Percentiles rank a stretch among this genome's conserved stretches.
Evolutionary conservation across 2,113 vertebrate species (phyloP).

Genomic region (Dromaius novaehollandiae): DNA sequence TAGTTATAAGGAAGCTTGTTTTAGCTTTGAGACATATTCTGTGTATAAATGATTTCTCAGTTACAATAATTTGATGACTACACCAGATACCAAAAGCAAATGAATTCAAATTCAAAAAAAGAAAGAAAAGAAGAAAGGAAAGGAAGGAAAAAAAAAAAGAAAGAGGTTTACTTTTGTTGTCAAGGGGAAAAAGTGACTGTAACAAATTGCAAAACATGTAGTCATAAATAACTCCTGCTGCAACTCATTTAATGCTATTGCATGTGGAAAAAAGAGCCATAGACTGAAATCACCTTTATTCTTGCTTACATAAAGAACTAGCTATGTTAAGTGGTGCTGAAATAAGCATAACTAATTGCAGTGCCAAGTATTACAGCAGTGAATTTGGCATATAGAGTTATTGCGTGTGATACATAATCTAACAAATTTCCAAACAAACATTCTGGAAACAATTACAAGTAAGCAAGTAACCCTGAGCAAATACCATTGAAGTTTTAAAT

Average conservation of each 20-base stretch:
- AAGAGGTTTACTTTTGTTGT: not conserved
- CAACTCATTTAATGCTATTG: constrained; percentile 4
- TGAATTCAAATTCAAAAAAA: not conserved
- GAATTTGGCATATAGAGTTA: constrained; percentile 74
- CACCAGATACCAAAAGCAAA: not conserved
- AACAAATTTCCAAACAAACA: constrained; percentile 87
- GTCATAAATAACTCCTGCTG: not conserved
- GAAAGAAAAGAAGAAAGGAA: fast-evolving
- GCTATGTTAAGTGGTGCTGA: constrained; percentile 60
- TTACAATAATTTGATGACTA: not conserved
- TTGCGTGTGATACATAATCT: constrained; percentile 79
- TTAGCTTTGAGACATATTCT: not conserved
- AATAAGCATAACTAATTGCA: constrained; percentile 50
- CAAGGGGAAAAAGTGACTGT: not conserved
- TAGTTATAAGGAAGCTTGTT: not conserved
- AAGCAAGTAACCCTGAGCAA: constrained; percentile 69
- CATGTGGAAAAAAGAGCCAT: not conserved
- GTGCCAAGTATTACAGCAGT: constrained; percentile 68
- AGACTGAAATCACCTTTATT: constrained; percentile 45
- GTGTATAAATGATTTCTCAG: not conserved
- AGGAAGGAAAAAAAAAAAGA: not conserved
- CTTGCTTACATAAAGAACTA: constrained; percentile 40
- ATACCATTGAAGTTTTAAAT: constrained; percentile 73
- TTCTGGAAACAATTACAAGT: constrained; percentile 90
- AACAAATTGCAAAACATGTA: not conserved